These are phyloP conservation scores for Uloborus plumipes DNA, from an alignment of 2,888 invertebrate species.

Conservation along the genomic window DNA sequence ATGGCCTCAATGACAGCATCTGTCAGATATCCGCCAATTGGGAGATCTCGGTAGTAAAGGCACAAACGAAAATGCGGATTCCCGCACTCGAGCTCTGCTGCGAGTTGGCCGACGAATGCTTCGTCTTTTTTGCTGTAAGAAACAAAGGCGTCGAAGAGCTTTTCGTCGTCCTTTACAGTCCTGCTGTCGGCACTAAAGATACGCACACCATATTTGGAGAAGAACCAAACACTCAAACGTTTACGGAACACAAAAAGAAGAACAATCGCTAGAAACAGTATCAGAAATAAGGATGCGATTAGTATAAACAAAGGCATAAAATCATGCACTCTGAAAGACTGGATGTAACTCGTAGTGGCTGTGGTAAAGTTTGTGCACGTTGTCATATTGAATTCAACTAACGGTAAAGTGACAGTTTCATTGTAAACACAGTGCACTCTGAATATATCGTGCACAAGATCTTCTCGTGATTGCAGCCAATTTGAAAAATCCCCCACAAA, in stretches of 20 bases:
- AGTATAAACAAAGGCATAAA: slow-evolving; percentile 52
- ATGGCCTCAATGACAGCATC: slow-evolving; percentile 79
- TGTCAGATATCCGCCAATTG: slow-evolving; percentile 77
- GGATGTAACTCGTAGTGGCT: slow-evolving; percentile 53
- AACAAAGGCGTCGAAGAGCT: slow-evolving; percentile 73
- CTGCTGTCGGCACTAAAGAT: slow-evolving; percentile 75
- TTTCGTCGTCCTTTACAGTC: slow-evolving; percentile 65
- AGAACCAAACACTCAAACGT: slow-evolving; percentile 84
- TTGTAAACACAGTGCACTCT: slow-evolving; percentile 66
- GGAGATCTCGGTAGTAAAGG: slow-evolving; percentile 80
- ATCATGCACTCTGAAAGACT: slow-evolving; percentile 40
- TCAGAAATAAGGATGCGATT: slow-evolving; percentile 69
- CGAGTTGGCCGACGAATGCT: slow-evolving; percentile 77
- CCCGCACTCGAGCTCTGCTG: slow-evolving; percentile 76
- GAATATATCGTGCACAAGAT: slow-evolving; percentile 71
- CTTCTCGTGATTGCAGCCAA: slow-evolving; percentile 79
- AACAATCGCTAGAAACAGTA: slow-evolving; percentile 34
- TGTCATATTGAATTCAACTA: slow-evolving; percentile 64
- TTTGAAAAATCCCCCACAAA: slow-evolving; percentile 81
- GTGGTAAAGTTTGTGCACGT: slow-evolving; percentile 64
- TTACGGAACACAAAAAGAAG: slow-evolving; percentile 71
- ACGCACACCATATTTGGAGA: slow-evolving; percentile 84
- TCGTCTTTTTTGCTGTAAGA: slow-evolving; percentile 72
- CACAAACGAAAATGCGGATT: slow-evolving; percentile 77
- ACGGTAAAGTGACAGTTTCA: slow-evolving; percentile 63